Evolutionary conservation across 1,140 invertebrate species (phyloP).

Genomic region (Temnothorax longispinosus): DNA sequence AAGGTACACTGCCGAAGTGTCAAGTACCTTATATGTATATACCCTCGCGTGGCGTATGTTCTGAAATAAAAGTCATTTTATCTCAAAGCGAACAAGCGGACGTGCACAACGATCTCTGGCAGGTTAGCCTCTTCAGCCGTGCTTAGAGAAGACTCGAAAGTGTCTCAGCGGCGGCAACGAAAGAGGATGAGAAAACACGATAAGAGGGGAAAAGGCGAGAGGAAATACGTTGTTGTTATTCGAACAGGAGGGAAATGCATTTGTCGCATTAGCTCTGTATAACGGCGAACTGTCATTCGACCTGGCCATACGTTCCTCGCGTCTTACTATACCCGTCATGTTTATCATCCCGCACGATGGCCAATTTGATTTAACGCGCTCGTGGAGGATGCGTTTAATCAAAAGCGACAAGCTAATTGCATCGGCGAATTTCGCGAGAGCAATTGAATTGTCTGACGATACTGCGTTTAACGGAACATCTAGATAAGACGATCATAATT

Average conservation of each 20-base stretch:
- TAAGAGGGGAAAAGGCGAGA: background rate
- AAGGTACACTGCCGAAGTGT: background rate
- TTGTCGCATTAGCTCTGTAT: conserved; percentile 40
- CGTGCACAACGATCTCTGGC: conserved; percentile 24
- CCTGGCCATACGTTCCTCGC: background rate
- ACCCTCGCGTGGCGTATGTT: background rate
- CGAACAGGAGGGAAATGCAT: conserved; percentile 24
- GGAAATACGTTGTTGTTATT: conserved; percentile 22
- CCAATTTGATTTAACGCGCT: conserved; percentile 45
- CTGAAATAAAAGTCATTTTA: conserved; percentile 38
- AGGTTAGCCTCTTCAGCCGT: background rate
- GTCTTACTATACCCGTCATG: conserved; percentile 33
- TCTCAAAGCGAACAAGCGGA: conserved; percentile 1
- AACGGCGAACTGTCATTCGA: conserved; percentile 4
- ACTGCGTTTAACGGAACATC: conserved; percentile 25
- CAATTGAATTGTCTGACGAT: conserved; percentile 51
- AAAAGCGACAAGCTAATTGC: conserved; percentile 60
- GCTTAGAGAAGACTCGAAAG: conserved; percentile 9
- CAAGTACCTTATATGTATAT: background rate
- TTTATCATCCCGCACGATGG: conserved; percentile 54
- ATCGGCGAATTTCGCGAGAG: conserved; percentile 46
- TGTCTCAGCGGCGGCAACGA: background rate
- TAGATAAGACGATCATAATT: conserved; percentile 22
- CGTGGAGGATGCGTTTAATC: conserved; percentile 34
- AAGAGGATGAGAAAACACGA: background rate